These are phyloP conservation scores for Cataglyphis cursor DNA, from an alignment of 2,888 invertebrate genomes.

Conservation along the genomic window DNA sequence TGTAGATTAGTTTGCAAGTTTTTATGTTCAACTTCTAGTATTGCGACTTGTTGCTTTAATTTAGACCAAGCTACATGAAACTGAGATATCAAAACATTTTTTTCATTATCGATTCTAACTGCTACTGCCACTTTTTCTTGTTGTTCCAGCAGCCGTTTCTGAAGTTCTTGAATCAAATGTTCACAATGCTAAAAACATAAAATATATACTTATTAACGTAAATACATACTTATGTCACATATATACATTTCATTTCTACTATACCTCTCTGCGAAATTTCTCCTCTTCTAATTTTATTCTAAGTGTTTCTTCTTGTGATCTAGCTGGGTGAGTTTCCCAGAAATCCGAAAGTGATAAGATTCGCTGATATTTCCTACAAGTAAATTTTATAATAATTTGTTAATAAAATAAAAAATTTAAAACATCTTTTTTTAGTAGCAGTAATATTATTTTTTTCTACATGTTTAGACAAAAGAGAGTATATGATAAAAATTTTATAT, in stretches of 20 bases:
- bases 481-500: not conserved
- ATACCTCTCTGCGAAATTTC: constrained; percentile 92
- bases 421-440: constrained; percentile 19
- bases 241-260: constrained; percentile 2
- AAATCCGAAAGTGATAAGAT: constrained; percentile 89
- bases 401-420: constrained; percentile 20
- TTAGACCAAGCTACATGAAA: constrained; percentile 90
- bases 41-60: constrained; percentile 85
- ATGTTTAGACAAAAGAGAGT: not conserved
- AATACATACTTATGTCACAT: not conserved
- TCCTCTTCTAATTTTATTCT: constrained; percentile 91
- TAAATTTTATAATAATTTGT: constrained; percentile 19
- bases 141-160: constrained; percentile 91
- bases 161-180: constrained; percentile 91
- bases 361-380: constrained; percentile 80
- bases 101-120: constrained; percentile 92
- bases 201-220: not conserved
- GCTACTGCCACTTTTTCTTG: constrained; percentile 94
- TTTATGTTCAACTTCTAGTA: constrained; percentile 84
- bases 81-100: constrained; percentile 91
- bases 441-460: not conserved
- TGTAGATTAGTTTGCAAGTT: constrained; percentile 86
- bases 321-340: constrained; percentile 88
- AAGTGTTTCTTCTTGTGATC: constrained; percentile 83
- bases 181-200: constrained; percentile 90